Conservation (phyloP, 1,140 invertebrate species). For the Drosophila pallidifrons region DNA sequence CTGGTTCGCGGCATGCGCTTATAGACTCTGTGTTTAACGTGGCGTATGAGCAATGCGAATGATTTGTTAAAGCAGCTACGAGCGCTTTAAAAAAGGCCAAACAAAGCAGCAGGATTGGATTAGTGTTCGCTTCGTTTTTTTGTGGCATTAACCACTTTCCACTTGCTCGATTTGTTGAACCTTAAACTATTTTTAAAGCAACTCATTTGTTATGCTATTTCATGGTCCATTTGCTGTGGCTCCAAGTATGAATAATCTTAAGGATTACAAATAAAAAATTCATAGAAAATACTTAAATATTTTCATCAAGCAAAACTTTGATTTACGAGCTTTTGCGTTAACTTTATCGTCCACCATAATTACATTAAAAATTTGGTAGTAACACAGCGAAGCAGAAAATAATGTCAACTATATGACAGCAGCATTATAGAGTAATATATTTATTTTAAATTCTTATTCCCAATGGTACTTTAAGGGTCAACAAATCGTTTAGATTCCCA, state of each 20-base stretch:
- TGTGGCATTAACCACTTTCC: background rate
- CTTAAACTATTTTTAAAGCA: constrained; percentile 13
- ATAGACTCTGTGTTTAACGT: constrained; percentile 27
- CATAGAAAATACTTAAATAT: constrained; percentile 5
- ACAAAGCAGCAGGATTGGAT: background rate
- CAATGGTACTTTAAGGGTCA: too few species aligned
- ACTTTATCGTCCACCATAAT: background rate
- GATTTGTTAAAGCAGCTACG: constrained; percentile 21
- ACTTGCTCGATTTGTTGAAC: background rate
- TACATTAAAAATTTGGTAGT: background rate
- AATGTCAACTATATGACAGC: background rate
- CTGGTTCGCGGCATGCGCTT: constrained; percentile 3
- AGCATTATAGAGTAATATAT: background rate
- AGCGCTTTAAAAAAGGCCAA: background rate
- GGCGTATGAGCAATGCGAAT: constrained; percentile 45
- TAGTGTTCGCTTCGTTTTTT: background rate
- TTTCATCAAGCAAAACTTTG: constrained; percentile 1
- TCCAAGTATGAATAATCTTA: constrained; percentile 8
- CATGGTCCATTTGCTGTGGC: constrained; percentile 17
- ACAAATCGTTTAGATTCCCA: too few species aligned
- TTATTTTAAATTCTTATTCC: too few species aligned
- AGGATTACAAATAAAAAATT: constrained; percentile 24
- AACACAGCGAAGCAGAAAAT: background rate
- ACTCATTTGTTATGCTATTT: constrained; percentile 20
- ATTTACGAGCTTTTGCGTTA: background rate